Percentiles rank a stretch among this genome's conserved stretches.
These are phyloP conservation scores for Phortica variegata DNA, from an alignment of 1,140 invertebrate genomes.

Conservation along the genomic window DNA sequence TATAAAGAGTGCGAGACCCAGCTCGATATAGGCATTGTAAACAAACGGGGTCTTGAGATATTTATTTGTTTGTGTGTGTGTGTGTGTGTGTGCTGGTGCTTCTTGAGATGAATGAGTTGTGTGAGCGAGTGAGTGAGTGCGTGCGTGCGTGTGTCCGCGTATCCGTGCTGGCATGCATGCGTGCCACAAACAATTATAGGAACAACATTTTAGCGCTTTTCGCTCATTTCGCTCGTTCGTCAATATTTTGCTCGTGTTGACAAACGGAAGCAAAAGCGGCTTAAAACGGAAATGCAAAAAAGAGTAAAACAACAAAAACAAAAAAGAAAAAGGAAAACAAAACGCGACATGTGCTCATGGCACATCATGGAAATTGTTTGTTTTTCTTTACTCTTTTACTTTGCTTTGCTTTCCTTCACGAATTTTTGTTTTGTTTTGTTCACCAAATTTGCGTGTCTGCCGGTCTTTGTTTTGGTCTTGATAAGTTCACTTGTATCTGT, in stretches of 20 bases:
- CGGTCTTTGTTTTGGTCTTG: too few species aligned
- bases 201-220: conserved; percentile 14
- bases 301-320: too few species aligned
- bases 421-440: neutral
- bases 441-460: conserved; percentile 15
- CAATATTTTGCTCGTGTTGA: conserved; percentile 22
- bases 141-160: neutral
- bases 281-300: neutral
- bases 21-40: too few species aligned
- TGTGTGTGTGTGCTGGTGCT: conserved; percentile 6
- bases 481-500: too few species aligned
- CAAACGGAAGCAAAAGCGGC: neutral
- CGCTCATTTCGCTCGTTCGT: conserved; percentile 3
- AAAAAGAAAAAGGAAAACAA: too few species aligned
- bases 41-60: conserved; percentile 53
- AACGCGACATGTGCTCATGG: too few species aligned
- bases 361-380: too few species aligned
- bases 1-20: too few species aligned
- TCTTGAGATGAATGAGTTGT: too few species aligned
- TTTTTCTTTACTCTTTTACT: neutral
- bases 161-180: conserved; percentile 16
- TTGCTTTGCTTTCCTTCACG: neutral
- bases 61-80: neutral
- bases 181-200: conserved; percentile 34
- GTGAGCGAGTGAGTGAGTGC: too few species aligned